A percentile compares a stretch with the other conserved stretches of the same genome.
Conservation (phyloP, 2,888 invertebrate species). For the Synanthedon myopaeformis region DNA sequence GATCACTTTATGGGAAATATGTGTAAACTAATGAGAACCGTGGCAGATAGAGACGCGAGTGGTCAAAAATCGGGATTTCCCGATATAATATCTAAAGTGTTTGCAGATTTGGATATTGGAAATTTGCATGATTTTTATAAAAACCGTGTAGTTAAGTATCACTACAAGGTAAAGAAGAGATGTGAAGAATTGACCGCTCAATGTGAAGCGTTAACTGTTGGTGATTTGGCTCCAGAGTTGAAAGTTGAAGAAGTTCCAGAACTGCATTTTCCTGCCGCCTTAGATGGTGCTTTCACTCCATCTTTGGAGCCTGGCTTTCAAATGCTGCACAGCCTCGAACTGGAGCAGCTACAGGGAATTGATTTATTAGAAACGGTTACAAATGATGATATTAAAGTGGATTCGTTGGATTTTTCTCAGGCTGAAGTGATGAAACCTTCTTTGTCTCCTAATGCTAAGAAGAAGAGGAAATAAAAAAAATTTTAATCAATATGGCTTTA, state of each 20-base stretch:
- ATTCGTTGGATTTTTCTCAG: slow-evolving; percentile 51
- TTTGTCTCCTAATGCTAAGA: slow-evolving; percentile 52
- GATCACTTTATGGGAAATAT: slow-evolving; percentile 55
- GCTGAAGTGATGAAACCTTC: slow-evolving; percentile 40
- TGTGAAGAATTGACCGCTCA: slow-evolving; percentile 37
- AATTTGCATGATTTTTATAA: slow-evolving; percentile 56
- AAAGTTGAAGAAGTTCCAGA: slow-evolving; percentile 66
- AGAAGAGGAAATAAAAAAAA: slow-evolving; percentile 49
- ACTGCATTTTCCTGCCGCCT: slow-evolving; percentile 63
- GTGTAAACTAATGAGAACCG: slow-evolving; percentile 50
- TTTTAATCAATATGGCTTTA: not conserved
- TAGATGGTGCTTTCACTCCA: slow-evolving; percentile 65
- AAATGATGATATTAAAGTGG: slow-evolving; percentile 55
- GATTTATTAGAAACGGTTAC: slow-evolving; percentile 51
- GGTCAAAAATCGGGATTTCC: slow-evolving; percentile 52
- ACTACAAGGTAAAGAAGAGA: slow-evolving; percentile 40
- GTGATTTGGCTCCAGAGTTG: slow-evolving; percentile 44
- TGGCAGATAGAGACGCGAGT: slow-evolving; percentile 52
- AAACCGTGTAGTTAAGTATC: slow-evolving; percentile 47
- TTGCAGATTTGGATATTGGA: slow-evolving; percentile 53
- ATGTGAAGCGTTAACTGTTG: slow-evolving; percentile 43
- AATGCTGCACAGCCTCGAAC: slow-evolving; percentile 74
- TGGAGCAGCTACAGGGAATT: slow-evolving; percentile 63
- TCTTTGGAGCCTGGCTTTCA: slow-evolving; percentile 75
- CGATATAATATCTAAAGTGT: slow-evolving; percentile 59